Base-by-base conservation (phyloP, 2,113 vertebrate genomes). In the Uria aalge region DNA sequence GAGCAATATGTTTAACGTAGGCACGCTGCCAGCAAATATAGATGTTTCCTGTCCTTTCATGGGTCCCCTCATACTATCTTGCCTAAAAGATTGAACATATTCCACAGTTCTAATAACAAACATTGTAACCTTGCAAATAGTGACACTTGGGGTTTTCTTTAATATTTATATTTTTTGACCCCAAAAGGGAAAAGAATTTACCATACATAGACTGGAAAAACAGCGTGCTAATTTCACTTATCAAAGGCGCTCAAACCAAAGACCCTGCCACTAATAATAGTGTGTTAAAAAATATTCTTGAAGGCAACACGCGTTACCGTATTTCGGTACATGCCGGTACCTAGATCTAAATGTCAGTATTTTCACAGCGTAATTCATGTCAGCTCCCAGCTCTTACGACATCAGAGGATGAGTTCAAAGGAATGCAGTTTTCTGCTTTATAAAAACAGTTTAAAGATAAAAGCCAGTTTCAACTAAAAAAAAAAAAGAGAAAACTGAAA, bases 111-210 rank as follows among this genome's bases (percentile, higher is more conserved):
- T 95, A 97, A 98, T 97, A 98, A 98, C 95, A 98, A 97, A 97
- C 97, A 96, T 27, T 57, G 89, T 95, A 97, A 97, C 95, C 96
- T 96, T 94, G 86, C 57, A 95, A 97, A 98, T 85, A 96, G 93
- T 7, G 48, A 86, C 52, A 86, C 73, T 92, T 32, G 80, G 85
- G 92, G 92, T 95, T 98, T 96, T 88, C 95, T 97, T 92, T 96
- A 94, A 92, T 73, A 89, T 95, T 97, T 97, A 15, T 92, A 77
- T 50, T 95, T 97, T 96, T 91, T 97, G 93, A 98, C 95, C 93
- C 93, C 95, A 94, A 97, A 98, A 96, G 92, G 96, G 97, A 95
- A 96, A 96, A 95, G 95, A 97, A 97, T 97, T 97, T 94, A 92
- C 90, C 84, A 79, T 92, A 64, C 81, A 97, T 96, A 96, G 94